Evolutionary conservation across 1,140 invertebrate genomes (phyloP), one percentile per base, ranked within the genome.

Genomic region (Macrobrachium nipponense): DNA sequence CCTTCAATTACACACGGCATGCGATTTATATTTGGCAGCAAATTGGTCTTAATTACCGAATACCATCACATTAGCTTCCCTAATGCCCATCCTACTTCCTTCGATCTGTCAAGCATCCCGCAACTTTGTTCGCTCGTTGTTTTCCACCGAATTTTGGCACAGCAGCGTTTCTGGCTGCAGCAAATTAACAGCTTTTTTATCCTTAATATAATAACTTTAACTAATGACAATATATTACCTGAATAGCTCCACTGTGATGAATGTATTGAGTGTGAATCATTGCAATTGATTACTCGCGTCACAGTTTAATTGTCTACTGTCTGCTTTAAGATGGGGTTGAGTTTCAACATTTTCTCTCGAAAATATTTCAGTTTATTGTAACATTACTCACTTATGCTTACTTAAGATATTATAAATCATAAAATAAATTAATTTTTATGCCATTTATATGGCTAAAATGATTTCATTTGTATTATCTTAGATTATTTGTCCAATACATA

Each of bases 231-330:
- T 66, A 11, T n/a, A 66, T n/a, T 27, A 66, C 64, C 51, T 51
- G 51, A 6, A 27, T 66, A 18, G 10, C 64, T 66, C 23, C 64
- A 66, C 23, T 20, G 23, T 66, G n/a, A 27, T 66, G 64, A n/a
- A 66, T 20, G 64, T 20, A 66, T n/a, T 20, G 64, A 11, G 64
- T n/a, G 10, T 66, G 64, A 27, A 66, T 66, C 23, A n/a, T 20
- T 66, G 64, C 64, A 66, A 66, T 66, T 66, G 64, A 66, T 66
- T 66, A 17, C 64, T 66, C 64, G 64, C 64, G 64, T 66, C 64
- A 66, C 64, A 66, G 64, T 51, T 51, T 51, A 51, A 51, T 51
- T 51, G 51, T 51, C 51, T 51, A 51, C 51, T 51, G 51, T 51
- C 51, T 51, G 7, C 8, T 12, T 51, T 51, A 12, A 51, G 51